phyloP scores from a whole-genome alignment of 2,888 invertebrate genomes.

The Drosophila recens region DNA sequence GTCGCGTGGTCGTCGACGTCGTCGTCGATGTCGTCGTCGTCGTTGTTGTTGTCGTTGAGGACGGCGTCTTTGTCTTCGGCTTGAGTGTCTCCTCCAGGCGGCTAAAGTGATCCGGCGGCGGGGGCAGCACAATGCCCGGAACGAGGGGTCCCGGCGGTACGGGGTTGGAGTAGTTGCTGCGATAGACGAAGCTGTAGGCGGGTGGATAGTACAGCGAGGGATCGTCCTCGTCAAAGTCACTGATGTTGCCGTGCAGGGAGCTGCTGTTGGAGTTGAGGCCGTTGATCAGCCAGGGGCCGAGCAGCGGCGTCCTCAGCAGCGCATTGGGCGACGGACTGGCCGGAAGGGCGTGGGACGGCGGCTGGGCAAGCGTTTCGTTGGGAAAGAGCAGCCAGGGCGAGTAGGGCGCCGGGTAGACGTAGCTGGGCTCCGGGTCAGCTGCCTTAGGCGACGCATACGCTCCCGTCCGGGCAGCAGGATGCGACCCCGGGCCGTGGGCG shows the following conservation, averaged over 20 bases:
- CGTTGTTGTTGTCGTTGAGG: conserved; percentile 35
- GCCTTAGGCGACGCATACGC: conserved; percentile 81
- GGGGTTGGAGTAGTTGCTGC: conserved; percentile 90
- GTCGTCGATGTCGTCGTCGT: conserved; percentile 32
- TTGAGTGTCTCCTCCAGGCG: conserved; percentile 86
- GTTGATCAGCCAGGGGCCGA: conserved; percentile 81
- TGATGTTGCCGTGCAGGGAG: conserved; percentile 87
- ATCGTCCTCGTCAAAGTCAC: conserved; percentile 95
- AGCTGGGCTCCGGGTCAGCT: conserved; percentile 79
- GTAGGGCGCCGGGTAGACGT: conserved; percentile 88
- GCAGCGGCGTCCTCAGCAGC: conserved; percentile 68
- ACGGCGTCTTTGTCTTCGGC: conserved; percentile 78
- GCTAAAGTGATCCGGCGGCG: conserved; percentile 94
- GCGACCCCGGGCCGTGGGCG: conserved; percentile 81
- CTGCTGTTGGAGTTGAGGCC: conserved; percentile 87
- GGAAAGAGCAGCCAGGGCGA: conserved; percentile 86
- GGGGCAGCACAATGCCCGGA: conserved; percentile 94
- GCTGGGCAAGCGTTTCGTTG: conserved; percentile 47
- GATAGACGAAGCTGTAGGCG: conserved; percentile 94
- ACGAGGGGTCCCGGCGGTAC: conserved; percentile 94
- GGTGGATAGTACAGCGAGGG: conserved; percentile 96
- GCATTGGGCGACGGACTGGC: conserved; percentile 54
- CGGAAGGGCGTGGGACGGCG: conserved; percentile 19
- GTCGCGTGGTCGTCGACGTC: conserved; percentile 82
- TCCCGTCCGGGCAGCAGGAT: conserved; percentile 88